Conservation (phyloP, 2,797 vertebrate genomes). For the Lutjanus argentimaculatus region DNA sequence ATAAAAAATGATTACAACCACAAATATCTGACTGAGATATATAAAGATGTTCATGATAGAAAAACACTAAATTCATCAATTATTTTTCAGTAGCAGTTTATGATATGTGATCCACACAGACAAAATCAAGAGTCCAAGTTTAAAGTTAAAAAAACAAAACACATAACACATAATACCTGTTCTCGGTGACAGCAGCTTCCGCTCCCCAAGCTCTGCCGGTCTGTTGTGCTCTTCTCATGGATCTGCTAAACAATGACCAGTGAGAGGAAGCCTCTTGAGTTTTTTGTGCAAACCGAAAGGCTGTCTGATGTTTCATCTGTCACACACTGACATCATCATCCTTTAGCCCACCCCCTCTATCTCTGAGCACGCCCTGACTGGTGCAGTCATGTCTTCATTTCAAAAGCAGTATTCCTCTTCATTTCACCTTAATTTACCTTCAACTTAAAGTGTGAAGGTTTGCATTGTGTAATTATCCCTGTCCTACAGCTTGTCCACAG, state of each 20-base stretch:
- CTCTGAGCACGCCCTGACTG: slow-evolving; percentile 55
- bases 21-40: background rate
- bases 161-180: slow-evolving; percentile 52
- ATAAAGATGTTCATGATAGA: background rate
- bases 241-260: slow-evolving; percentile 69
- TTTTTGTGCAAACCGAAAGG: slow-evolving; percentile 58
- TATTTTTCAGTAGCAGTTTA: background rate
- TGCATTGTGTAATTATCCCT: background rate
- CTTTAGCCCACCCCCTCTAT: slow-evolving; percentile 53
- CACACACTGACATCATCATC: slow-evolving; percentile 77
- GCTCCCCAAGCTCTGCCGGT: slow-evolving; percentile 26
- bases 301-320: slow-evolving; percentile 77
- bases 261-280: slow-evolving; percentile 57
- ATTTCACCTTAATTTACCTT: slow-evolving; percentile 33
- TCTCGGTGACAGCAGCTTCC: slow-evolving; percentile 10
- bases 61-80: background rate
- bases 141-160: slow-evolving; percentile 7
- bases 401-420: slow-evolving; percentile 30
- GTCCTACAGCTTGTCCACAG: no score
- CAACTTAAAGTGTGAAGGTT: background rate
- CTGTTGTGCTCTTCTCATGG: slow-evolving; percentile 48
- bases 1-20: background rate
- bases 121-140: slow-evolving; percentile 1
- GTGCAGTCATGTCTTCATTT: slow-evolving; percentile 37
- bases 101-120: background rate